Evolutionary conservation across 2,797 vertebrate species (phyloP).

Genomic region (Holocentrus rufus): DNA sequence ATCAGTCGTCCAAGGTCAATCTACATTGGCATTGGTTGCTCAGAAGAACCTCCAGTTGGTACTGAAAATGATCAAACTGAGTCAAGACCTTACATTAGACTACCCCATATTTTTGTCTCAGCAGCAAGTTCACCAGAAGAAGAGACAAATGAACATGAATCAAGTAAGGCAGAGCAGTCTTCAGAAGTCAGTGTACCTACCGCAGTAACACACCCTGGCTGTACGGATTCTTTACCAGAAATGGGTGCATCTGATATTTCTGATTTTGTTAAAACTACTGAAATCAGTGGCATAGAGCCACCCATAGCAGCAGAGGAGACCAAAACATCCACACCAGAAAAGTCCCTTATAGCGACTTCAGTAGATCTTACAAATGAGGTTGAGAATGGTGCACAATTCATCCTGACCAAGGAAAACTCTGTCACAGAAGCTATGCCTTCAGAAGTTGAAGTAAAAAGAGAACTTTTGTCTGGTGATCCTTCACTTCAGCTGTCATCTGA

Average conservation of each 20-base stretch:
- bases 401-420: constrained; percentile 20
- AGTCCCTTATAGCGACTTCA: constrained; percentile 2
- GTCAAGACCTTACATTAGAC: constrained; percentile 65
- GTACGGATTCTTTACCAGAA: constrained; percentile 39
- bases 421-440: constrained; percentile 8
- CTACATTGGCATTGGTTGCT: constrained; percentile 70
- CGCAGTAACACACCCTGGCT: constrained; percentile 9
- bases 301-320: constrained; percentile 30
- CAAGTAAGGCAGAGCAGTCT: constrained; percentile 27
- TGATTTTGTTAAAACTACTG: constrained; percentile 15
- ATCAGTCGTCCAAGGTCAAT: constrained; percentile 58
- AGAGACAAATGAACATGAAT: constrained; percentile 54
- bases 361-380: constrained; percentile 9
- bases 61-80: constrained; percentile 40
- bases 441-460: constrained; percentile 35
- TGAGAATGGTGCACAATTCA: constrained; percentile 26
- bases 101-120: constrained; percentile 82
- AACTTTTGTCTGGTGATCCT: constrained; percentile 16
- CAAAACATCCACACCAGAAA: constrained; percentile 36
- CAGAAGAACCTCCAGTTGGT: constrained; percentile 40
- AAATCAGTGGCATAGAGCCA: constrained; percentile 27
- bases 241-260: constrained; percentile 26
- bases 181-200: constrained; percentile 3
- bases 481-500: constrained; percentile 15
- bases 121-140: constrained; percentile 81